phyloP scores from a whole-genome alignment of 1,140 invertebrate species.

The Micrasema minimum region DNA sequence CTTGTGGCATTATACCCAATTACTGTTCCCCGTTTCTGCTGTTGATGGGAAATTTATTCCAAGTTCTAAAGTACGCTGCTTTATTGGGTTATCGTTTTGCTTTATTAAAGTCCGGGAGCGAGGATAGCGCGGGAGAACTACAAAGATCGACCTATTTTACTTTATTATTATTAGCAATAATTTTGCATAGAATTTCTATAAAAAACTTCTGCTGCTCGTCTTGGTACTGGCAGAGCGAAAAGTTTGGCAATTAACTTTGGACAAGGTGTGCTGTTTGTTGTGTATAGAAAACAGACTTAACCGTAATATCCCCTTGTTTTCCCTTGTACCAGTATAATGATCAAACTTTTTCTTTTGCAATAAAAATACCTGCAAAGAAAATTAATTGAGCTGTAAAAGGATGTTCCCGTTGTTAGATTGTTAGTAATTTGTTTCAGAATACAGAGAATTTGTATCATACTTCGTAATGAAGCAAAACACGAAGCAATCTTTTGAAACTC shows the following conservation, averaged over 20 bases:
- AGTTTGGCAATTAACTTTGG: slow-evolving; percentile 53
- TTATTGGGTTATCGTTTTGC: slow-evolving; percentile 46
- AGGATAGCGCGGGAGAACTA: slow-evolving; percentile 16
- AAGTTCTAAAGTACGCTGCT: slow-evolving; percentile 33
- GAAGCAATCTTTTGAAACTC: no score
- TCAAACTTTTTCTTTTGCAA: slow-evolving; percentile 45
- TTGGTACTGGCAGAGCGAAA: slow-evolving; percentile 37
- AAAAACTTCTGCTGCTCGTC: slow-evolving; percentile 50
- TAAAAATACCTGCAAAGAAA: slow-evolving; percentile 33
- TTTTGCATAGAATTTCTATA: slow-evolving; percentile 53
- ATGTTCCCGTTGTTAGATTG: slow-evolving; percentile 33
- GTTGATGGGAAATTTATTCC: slow-evolving; percentile 40
- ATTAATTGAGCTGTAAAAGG: slow-evolving; percentile 32
- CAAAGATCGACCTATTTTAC: slow-evolving; percentile 51
- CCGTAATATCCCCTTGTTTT: slow-evolving; percentile 25
- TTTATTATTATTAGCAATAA: slow-evolving; percentile 54
- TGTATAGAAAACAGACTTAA: slow-evolving; percentile 41
- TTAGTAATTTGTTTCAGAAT: slow-evolving; percentile 24
- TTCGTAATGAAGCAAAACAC: no score
- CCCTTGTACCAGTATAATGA: slow-evolving; percentile 40
- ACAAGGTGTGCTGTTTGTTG: slow-evolving; percentile 49
- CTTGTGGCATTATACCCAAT: slow-evolving; percentile 12
- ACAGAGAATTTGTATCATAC: no score
- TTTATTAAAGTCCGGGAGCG: slow-evolving; percentile 44
- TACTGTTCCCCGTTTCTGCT: slow-evolving; percentile 21